These are phyloP conservation scores for Pseudonaja textilis DNA, from an alignment of 2,113 vertebrate genomes.

Conservation along the genomic window DNA sequence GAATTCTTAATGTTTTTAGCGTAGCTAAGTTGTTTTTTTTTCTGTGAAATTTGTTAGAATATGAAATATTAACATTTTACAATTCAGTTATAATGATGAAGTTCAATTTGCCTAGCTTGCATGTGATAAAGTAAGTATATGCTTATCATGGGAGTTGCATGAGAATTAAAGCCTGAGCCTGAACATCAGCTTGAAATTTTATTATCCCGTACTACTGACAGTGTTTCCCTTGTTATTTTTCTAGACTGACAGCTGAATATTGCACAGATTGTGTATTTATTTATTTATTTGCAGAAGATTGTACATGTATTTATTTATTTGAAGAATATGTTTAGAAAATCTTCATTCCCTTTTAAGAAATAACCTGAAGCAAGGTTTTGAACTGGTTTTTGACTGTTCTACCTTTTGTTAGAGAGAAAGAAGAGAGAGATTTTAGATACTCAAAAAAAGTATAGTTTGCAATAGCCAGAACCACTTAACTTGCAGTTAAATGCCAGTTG, in stretches of 20 bases:
- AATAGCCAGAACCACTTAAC: slow-evolving; percentile 81
- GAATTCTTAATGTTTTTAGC: slow-evolving; percentile 72
- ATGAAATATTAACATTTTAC: slow-evolving; percentile 83
- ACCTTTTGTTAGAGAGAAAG: slow-evolving; percentile 74
- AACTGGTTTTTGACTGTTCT: slow-evolving; percentile 71
- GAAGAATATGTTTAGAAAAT: slow-evolving; percentile 76
- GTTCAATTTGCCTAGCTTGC: slow-evolving; percentile 76
- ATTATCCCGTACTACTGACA: slow-evolving; percentile 77
- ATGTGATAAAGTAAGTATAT: slow-evolving; percentile 84
- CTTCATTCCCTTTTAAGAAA: slow-evolving; percentile 63
- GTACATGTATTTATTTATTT: slow-evolving; percentile 17
- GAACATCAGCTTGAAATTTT: slow-evolving; percentile 82
- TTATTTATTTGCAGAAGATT: background rate
- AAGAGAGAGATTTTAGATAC: slow-evolving; percentile 85
- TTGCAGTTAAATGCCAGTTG: slow-evolving; percentile 83
- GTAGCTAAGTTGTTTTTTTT: slow-evolving; percentile 76
- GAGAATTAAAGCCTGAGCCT: slow-evolving; percentile 76
- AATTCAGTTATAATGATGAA: slow-evolving; percentile 81
- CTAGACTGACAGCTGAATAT: slow-evolving; percentile 81
- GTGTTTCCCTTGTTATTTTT: slow-evolving; percentile 71
- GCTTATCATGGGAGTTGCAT: slow-evolving; percentile 78
- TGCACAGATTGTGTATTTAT: slow-evolving; percentile 66
- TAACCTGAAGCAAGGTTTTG: slow-evolving; percentile 49
- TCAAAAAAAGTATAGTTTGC: slow-evolving; percentile 79
- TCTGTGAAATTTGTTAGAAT: slow-evolving; percentile 75